A percentile compares a stretch with the other conserved stretches of the same genome.
These are phyloP conservation scores for Mystacornis crossleyi DNA, from an alignment of 2,113 vertebrate genomes.

Conservation along the genomic window DNA sequence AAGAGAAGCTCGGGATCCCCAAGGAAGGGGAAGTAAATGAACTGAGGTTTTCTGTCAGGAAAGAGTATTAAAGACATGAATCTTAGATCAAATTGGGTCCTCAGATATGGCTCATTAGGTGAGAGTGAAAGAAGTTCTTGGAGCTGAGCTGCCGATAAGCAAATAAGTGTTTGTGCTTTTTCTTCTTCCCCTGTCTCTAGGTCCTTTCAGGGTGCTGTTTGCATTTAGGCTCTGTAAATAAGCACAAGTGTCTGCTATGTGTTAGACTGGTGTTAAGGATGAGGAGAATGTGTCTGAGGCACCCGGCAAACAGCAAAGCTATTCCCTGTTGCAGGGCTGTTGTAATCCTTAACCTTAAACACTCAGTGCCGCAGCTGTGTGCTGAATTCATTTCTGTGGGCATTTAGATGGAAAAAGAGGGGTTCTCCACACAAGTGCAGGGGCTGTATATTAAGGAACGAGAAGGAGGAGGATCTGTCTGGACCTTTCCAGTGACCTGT, in stretches of 20 bases:
- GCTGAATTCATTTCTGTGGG: neutral
- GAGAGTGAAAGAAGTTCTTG: neutral
- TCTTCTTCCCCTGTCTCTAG: neutral
- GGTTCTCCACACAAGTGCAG: neutral
- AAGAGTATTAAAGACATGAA: neutral
- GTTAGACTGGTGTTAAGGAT: neutral
- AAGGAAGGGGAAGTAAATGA: neutral
- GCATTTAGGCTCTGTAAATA: constrained; percentile 20
- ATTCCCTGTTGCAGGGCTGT: neutral
- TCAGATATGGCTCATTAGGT: neutral
- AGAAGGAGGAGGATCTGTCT: neutral
- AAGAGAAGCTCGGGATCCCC: neutral
- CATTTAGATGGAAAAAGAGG: neutral
- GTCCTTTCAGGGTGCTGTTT: neutral
- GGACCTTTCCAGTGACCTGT: neutral
- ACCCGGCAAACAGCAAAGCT: neutral
- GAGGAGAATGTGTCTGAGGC: neutral
- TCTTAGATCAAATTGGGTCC: neutral
- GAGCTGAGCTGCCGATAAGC: neutral
- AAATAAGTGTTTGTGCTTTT: neutral
- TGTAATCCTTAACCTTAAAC: neutral
- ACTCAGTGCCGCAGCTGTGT: neutral
- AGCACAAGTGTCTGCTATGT: neutral
- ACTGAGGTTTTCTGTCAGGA: neutral
- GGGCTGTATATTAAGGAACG: neutral